Evolutionary conservation across 2,113 vertebrate species (phyloP), one percentile per base, ranked within the genome.

Genomic region (Daphoenositta chrysoptera): DNA sequence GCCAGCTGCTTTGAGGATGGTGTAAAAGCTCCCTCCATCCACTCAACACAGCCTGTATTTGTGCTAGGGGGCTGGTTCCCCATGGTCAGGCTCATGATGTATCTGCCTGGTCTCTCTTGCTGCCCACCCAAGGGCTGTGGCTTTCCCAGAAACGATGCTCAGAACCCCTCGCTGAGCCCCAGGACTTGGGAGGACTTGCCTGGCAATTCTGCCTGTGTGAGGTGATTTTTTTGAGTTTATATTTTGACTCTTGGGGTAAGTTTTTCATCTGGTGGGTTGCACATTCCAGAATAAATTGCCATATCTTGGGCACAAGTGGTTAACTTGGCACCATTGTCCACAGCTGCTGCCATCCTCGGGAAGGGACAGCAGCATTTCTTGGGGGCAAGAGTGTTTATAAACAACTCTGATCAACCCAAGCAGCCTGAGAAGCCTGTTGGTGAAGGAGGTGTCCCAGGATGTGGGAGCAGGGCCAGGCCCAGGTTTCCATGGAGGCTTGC

Each of bases 331-430:
- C 27, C 24, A 2, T 44, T 53, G 48, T 30, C 57, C 51, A 15
- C 31, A 56, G 75, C 37, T 0, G 0, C 45, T 78, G 33, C n/a
- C 0, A 0, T 33, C 54, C 50, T 61, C 0, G 2, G 70, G 31
- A 61, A 82, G 50, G 73, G 27, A 56, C 13, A 35, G 69, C 13
- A 61, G 35, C 14, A 8, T 87, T 65, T 85, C 13, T 21, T 37
- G 26, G 83, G 26, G 58, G 17, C 16, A 56, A 35, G 3, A 0
- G 1, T 4, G 2, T 37, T 94, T 75, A 10, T 63, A n/a, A 68
- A 14, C 31, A 58, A 12, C 14, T 56, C 70, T 30, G 39, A 39
- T 45, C 39, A 35, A 24, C 23, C 56, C 37, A 71, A 53, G 31
- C 6, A 85, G 9, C 42, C 51, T 68, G 39, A 78, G 65, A 45